These are phyloP conservation scores for Amazona ochrocephala DNA, from an alignment of 2,797 vertebrate species.

Conservation along the genomic window DNA sequence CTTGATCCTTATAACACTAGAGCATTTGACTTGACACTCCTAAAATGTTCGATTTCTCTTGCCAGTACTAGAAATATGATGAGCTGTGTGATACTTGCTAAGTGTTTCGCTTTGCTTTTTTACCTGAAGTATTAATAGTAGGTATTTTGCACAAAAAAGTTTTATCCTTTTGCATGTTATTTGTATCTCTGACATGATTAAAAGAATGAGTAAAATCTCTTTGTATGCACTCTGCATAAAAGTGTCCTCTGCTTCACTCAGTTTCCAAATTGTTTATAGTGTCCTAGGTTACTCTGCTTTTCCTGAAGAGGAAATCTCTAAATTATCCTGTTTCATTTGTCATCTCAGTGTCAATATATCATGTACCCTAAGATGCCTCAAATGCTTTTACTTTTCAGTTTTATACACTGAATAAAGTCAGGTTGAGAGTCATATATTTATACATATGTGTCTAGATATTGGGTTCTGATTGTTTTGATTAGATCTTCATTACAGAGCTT, in stretches of 20 bases:
- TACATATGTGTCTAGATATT: not conserved
- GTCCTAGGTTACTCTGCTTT: not conserved
- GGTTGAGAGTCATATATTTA: not conserved
- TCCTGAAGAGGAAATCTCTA: not conserved
- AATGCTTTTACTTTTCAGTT: not conserved
- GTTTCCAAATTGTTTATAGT: not conserved
- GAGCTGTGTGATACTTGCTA: not conserved
- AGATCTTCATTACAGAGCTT: not conserved
- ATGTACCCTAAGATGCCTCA: not conserved
- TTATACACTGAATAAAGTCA: not conserved
- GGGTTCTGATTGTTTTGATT: not conserved
- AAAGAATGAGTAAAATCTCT: not conserved
- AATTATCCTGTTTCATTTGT: not conserved
- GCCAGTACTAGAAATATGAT: not conserved
- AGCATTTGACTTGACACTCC: not conserved
- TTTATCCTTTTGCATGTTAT: not conserved
- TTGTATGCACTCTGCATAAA: not conserved
- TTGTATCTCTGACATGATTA: not conserved
- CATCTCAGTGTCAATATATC: not conserved
- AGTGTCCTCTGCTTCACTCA: not conserved
- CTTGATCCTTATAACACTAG: not conserved
- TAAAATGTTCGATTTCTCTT: not conserved
- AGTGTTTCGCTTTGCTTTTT: not conserved
- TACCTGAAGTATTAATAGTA: not conserved
- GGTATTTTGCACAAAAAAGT: not conserved